phyloP scores from a whole-genome alignment of 2,797 vertebrate species.

The Serranus cabrilla region DNA sequence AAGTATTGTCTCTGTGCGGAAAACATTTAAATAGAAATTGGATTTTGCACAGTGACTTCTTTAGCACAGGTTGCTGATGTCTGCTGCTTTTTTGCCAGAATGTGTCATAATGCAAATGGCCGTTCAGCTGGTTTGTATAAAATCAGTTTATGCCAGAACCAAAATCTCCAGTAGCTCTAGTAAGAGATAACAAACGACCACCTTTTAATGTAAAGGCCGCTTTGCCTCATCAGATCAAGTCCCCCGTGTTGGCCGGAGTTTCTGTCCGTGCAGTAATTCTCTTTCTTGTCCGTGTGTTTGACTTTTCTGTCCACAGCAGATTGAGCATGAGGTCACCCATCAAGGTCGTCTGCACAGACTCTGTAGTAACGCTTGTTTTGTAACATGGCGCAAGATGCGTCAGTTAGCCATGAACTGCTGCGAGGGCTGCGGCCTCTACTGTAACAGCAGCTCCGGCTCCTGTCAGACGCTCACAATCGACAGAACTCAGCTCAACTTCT shows the following conservation, averaged over 20 bases:
- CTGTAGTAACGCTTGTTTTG: slow-evolving; percentile 95
- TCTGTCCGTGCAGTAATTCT: not conserved
- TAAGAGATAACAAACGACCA: slow-evolving; percentile 37
- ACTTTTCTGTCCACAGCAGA: slow-evolving; percentile 78
- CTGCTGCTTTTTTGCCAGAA: no score
- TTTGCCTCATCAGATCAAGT: not conserved
- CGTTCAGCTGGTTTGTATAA: no score
- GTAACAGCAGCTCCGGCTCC: slow-evolving; percentile 91
- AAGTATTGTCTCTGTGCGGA: no score
- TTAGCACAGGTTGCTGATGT: no score
- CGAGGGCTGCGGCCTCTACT: slow-evolving; percentile 96
- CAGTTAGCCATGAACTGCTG: slow-evolving; percentile 98
- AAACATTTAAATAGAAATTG: no score
- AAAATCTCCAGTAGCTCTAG: no score
- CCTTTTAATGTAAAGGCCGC: not conserved
- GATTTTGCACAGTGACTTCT: no score
- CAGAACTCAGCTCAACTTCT: slow-evolving; percentile 94
- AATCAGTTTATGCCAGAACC: no score
- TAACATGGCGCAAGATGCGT: slow-evolving; percentile 94
- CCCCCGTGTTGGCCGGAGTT: no score
- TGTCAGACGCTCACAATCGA: slow-evolving; percentile 94
- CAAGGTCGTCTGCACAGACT: slow-evolving; percentile 95
- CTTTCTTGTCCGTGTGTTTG: not conserved
- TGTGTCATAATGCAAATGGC: no score
- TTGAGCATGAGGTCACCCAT: slow-evolving; percentile 97